Percentiles rank a stretch among this genome's conserved stretches.
phyloP scores from a whole-genome alignment of 2,113 vertebrate species.

The Donacobius atricapilla region DNA sequence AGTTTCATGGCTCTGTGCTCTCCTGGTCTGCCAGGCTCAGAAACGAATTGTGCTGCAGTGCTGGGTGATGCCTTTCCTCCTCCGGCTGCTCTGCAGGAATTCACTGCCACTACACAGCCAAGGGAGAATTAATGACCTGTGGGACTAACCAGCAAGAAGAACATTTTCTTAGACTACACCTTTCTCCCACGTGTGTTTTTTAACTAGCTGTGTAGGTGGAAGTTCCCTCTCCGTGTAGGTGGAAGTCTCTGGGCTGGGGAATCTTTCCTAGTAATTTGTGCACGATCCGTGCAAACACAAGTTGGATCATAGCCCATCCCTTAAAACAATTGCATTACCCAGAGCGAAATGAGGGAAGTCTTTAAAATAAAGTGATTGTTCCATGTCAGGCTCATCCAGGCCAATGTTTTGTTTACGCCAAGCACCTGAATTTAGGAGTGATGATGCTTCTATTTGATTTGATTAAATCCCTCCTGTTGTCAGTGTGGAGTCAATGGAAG shows the following conservation, averaged over 20 bases:
- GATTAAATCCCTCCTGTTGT: not conserved
- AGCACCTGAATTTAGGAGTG: not conserved
- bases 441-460: not conserved
- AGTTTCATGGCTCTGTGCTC: not conserved
- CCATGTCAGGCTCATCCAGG: not conserved
- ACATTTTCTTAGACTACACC: not conserved
- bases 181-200: not conserved
- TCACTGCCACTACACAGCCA: not conserved
- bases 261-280: not conserved
- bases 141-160: not conserved
- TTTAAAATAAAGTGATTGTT: not conserved
- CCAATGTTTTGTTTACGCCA: not conserved
- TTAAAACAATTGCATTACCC: not conserved
- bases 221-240: not conserved
- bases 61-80: not conserved
- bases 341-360: not conserved
- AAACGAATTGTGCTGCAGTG: not conserved
- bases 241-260: not conserved
- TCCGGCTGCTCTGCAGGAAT: not conserved
- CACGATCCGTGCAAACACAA: not conserved
- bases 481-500: not conserved
- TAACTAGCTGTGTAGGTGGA: not conserved
- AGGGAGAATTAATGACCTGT: not conserved
- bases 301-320: not conserved
- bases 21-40: not conserved